Percentiles rank a stretch among this genome's conserved stretches.
Evolutionary conservation across 2,888 invertebrate species (phyloP).

Genomic region (Yponomeuta sedellus): DNA sequence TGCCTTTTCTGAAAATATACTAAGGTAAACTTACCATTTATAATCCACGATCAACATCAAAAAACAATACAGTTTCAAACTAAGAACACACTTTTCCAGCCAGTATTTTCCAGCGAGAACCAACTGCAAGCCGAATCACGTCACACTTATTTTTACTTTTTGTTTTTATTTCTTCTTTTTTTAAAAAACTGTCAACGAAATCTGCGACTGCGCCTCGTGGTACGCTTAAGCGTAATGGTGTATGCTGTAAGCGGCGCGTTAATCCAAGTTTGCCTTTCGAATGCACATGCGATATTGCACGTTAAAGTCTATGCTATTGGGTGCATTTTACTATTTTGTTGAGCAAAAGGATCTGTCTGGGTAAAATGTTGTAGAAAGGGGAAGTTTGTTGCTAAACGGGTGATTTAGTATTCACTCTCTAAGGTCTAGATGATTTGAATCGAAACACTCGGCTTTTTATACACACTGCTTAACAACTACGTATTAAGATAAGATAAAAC

Average conservation of each 20-base stretch:
- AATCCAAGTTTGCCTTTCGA: neutral
- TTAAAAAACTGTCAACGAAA: slow-evolving; percentile 1
- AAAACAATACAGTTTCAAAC: neutral
- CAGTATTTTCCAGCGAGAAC: neutral
- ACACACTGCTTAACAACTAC: neutral
- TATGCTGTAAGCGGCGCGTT: neutral
- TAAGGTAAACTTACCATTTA: neutral
- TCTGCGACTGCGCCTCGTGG: slow-evolving; percentile 5
- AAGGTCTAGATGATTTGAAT: neutral
- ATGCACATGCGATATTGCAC: neutral
- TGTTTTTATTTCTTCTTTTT: neutral
- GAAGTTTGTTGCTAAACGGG: neutral
- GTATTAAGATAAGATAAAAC: no score
- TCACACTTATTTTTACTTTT: slow-evolving; percentile 14
- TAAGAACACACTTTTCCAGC: neutral
- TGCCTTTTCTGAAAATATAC: no score
- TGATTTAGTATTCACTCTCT: neutral
- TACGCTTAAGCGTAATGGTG: slow-evolving; percentile 5
- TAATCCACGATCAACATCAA: neutral
- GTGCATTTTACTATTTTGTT: neutral
- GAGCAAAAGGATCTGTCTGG: neutral
- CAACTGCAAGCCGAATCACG: neutral
- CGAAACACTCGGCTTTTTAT: neutral
- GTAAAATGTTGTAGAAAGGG: neutral
- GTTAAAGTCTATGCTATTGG: neutral